Evolutionary conservation across 2,797 vertebrate species (phyloP), one percentile per base, ranked within the genome.

Genomic region (Sebastes hubbsi): DNA sequence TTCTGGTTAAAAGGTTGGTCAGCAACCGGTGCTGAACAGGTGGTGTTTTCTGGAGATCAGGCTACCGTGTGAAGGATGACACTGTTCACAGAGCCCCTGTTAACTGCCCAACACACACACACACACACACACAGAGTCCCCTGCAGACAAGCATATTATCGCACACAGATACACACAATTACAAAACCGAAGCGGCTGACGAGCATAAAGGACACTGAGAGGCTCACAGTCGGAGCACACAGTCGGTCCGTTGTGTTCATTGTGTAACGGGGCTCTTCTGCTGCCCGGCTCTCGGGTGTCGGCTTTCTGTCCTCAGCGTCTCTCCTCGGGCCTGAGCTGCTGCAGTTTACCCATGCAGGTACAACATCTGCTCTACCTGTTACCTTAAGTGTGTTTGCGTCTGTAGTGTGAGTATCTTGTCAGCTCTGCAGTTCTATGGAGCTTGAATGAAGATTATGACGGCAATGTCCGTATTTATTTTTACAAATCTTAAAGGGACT

Each of bases 231-330:
- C 6, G 1, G 32, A 49, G 82, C 68, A 64, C 80, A 90, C 84
- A 87, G 89, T 77, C 30, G 12, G 3, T 7, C 81, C 56, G 79
- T 86, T 91, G 87, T 86, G 69, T 70, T 85, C 63, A 24, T 84
- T 78, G 78, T 85, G 78, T 59, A 49, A 66, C 6, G 68, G 38
- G 55, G 65, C 68, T 81, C 68, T 34, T 59, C 73, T 64, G 20
- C 63, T 77, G 42, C 58, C 14, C 7, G 46, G 12, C 61, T 77
- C 79, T 88, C 86, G 73, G 89, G 88, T 89, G 86, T 91, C 74
- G 0, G 56, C 75, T 87, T 88, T 75, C 82, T 16, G 68, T 61
- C 78, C 63, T 69, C 52, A 2, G 66, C 58, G 38, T 61, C 8
- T 73, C 63, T 73, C 69, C 59, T 86, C 76, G 36, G 70, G 72